phyloP scores from a whole-genome alignment of 2,113 vertebrate genomes.

The Dasyornis broadbenti region DNA sequence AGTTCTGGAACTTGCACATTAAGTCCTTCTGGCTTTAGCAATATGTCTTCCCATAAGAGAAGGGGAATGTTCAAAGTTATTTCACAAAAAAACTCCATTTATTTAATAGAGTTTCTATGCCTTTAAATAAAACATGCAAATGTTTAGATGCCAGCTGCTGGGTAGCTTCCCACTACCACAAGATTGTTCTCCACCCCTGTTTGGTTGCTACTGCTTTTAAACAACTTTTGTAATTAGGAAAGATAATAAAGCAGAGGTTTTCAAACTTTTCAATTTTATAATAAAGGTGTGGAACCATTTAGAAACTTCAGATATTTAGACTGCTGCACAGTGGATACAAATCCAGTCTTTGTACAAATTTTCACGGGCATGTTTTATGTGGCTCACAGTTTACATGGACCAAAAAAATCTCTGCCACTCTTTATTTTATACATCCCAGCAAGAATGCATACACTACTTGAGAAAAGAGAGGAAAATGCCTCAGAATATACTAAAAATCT shows the following conservation, averaged over 20 bases:
- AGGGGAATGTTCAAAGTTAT: background rate
- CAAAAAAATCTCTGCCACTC: background rate
- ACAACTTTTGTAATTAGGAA: background rate
- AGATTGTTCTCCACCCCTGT: background rate
- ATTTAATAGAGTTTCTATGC: background rate
- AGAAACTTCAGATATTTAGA: background rate
- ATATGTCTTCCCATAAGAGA: background rate
- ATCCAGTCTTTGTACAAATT: background rate
- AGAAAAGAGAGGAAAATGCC: background rate
- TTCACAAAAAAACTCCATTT: background rate
- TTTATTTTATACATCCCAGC: background rate
- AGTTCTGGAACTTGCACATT: background rate
- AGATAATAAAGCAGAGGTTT: background rate
- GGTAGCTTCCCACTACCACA: background rate
- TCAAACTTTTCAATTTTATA: background rate
- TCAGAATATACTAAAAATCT: background rate
- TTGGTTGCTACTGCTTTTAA: rapidly evolving
- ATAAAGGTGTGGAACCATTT: background rate
- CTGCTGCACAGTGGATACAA: background rate
- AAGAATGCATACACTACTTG: background rate
- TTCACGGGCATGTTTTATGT: background rate
- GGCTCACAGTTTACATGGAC: background rate
- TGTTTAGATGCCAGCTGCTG: background rate
- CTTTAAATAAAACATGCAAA: background rate
- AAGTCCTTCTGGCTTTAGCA: background rate